These are phyloP conservation scores for Cephalopachus bancanus DNA, from an alignment of 2,797 vertebrate genomes.

Conservation along the genomic window DNA sequence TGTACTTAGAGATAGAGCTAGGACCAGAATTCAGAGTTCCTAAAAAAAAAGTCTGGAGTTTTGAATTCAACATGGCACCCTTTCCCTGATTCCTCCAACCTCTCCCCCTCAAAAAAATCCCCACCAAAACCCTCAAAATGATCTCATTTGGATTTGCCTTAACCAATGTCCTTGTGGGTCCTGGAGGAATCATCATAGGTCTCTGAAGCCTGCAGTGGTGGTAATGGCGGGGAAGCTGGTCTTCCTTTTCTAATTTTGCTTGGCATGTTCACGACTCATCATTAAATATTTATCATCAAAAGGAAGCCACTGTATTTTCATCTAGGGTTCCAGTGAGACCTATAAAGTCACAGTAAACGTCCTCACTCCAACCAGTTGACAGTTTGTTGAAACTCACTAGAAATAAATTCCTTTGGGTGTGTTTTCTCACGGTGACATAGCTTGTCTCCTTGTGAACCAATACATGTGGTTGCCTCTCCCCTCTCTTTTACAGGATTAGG, in stretches of 20 bases:
- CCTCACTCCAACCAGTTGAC: background rate
- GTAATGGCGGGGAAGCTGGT: background rate
- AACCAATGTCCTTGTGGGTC: background rate
- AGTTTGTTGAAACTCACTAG: background rate
- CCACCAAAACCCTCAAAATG: background rate
- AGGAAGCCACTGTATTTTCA: background rate
- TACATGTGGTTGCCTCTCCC: background rate
- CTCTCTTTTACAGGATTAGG: background rate
- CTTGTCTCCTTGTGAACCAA: background rate
- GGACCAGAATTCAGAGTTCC: background rate
- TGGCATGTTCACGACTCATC: background rate
- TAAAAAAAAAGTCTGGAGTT: background rate
- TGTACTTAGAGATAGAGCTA: background rate
- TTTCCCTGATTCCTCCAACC: background rate
- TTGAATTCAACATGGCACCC: background rate
- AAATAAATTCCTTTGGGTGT: background rate
- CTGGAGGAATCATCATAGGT: background rate
- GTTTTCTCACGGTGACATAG: background rate
- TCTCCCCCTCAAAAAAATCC: background rate
- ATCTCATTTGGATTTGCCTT: background rate
- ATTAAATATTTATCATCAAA: background rate
- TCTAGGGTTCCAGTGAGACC: background rate
- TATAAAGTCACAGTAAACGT: constrained; percentile 12
- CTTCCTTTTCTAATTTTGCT: constrained; percentile 9
- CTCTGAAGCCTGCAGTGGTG: background rate